Conservation (phyloP, 1,140 invertebrate species). For the Bilobella aurantiaca region DNA sequence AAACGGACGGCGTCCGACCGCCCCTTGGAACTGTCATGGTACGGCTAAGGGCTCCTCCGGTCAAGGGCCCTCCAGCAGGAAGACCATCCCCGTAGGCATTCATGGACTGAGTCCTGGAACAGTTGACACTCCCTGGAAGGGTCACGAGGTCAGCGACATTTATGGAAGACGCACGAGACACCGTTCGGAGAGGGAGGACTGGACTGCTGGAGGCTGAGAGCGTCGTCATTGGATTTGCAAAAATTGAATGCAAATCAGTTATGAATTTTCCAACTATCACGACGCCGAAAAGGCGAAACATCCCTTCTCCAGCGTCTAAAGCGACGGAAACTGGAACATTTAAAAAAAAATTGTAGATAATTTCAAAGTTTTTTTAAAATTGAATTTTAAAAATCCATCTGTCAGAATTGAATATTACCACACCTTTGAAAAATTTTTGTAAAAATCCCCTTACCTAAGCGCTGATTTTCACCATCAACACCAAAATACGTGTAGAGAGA, state of each 20-base stretch:
- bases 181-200: neutral
- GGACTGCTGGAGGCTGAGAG: neutral
- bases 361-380: neutral
- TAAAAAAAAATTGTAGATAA: neutral
- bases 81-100: neutral
- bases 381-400: too few species aligned
- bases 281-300: constrained; percentile 14
- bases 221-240: constrained; percentile 14
- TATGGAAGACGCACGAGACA: neutral
- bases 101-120: constrained; percentile 3
- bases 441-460: neutral
- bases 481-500: constrained; percentile 3
- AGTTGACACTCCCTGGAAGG: neutral
- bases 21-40: neutral
- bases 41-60: neutral
- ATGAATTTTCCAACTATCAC: constrained; percentile 20
- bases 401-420: too few species aligned
- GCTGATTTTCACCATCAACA: neutral
- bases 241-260: constrained; percentile 13
- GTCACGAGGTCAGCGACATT: neutral
- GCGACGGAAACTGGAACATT: neutral
- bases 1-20: neutral
- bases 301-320: constrained; percentile 9
- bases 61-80: neutral
- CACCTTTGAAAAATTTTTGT: too few species aligned